A percentile compares a stretch with the other conserved stretches of the same genome.
These are phyloP conservation scores for Andricus quercusramuli DNA, from an alignment of 2,888 invertebrate genomes.

Conservation along the genomic window DNA sequence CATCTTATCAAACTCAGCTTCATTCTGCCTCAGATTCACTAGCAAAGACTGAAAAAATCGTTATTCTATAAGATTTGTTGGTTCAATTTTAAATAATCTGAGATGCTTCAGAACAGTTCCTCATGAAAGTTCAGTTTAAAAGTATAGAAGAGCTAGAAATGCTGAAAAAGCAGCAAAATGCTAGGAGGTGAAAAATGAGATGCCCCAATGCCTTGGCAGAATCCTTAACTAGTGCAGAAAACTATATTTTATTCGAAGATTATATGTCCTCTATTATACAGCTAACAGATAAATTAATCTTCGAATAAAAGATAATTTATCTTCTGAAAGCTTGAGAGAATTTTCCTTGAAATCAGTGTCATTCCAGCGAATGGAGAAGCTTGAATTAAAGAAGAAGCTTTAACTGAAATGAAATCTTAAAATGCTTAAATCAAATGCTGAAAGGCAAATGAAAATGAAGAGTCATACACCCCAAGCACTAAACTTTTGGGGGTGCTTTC, in stretches of 20 bases:
- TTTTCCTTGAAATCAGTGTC: not conserved
- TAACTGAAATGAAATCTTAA: not conserved
- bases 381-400: conserved; percentile 19
- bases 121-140: conserved; percentile 34
- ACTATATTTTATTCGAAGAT: not conserved
- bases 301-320: not conserved
- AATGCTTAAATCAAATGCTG: conserved; percentile 1
- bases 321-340: conserved; percentile 1
- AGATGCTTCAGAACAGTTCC: conserved; percentile 4
- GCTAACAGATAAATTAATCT: not conserved
- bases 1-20: conserved; percentile 92
- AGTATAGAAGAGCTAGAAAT: conserved; percentile 10
- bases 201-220: not conserved
- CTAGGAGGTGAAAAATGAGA: not conserved
- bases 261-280: not conserved
- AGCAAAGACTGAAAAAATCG: conserved; percentile 84
- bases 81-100: not conserved
- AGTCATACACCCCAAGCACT: not conserved
- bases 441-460: conserved; percentile 17
- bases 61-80: not conserved
- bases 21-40: conserved; percentile 89
- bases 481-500: conserved; percentile 17
- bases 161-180: conserved; percentile 32
- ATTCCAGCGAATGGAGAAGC: conserved; percentile 29
- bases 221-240: conserved; percentile 2